Evolutionary conservation across 2,113 vertebrate species (phyloP).

Genomic region (Arothron firmamentum): DNA sequence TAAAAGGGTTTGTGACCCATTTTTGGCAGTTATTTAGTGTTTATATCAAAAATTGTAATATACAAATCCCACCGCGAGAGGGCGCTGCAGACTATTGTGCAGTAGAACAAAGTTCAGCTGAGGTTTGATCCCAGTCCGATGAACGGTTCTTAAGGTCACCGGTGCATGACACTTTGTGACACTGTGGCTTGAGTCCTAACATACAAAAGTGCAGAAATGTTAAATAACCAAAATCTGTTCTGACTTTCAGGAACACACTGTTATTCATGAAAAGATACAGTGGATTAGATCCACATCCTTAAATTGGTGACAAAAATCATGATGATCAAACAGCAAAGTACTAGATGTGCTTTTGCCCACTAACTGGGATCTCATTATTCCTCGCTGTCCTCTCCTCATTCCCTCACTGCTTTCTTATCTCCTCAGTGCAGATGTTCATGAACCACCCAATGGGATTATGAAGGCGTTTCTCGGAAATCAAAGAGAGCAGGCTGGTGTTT

Average conservation of each 20-base stretch:
- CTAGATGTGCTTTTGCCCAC: not conserved
- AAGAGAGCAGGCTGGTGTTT: slow-evolving; percentile 44
- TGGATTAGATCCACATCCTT: not conserved
- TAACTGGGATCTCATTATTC: slow-evolving; percentile 13
- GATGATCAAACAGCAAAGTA: not conserved
- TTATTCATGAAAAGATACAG: not conserved
- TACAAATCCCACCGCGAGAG: slow-evolving; percentile 42
- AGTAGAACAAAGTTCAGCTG: not conserved
- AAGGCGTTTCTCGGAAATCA: slow-evolving; percentile 51
- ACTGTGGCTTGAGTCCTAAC: too few relatives aligned
- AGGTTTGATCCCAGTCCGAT: not conserved
- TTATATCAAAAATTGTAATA: slow-evolving; percentile 23
- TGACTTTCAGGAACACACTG: not conserved
- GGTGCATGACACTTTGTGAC: too few relatives aligned
- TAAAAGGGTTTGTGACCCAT: too few relatives aligned
- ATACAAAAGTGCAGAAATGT: not conserved
- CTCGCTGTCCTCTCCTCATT: not conserved
- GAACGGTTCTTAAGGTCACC: too few relatives aligned
- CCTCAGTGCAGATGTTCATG: slow-evolving; percentile 50
- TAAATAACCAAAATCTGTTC: not conserved
- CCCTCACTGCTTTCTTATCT: slow-evolving; percentile 49
- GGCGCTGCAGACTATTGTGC: slow-evolving; percentile 19
- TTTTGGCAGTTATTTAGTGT: too few relatives aligned
- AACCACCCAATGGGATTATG: slow-evolving; percentile 59
- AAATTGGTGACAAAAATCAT: not conserved